Conservation (phyloP, 2,888 invertebrate species). For the Gonocerus acuteangulatus region DNA sequence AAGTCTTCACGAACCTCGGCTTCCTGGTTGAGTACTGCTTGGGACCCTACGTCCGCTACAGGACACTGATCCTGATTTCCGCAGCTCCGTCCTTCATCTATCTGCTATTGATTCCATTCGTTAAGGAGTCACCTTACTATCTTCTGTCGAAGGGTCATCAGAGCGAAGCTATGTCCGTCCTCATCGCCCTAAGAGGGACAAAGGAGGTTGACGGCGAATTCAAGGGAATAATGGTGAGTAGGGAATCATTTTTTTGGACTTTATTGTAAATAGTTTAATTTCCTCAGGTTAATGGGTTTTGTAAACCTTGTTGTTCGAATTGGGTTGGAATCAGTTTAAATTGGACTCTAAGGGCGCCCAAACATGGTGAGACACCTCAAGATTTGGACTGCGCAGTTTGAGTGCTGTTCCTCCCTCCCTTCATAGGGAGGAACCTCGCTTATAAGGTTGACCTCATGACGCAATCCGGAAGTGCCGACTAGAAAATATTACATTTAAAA, state of each 20-base stretch:
- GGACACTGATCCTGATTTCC: conserved; percentile 2
- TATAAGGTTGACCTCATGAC: too few relatives aligned
- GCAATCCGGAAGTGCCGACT: too few relatives aligned
- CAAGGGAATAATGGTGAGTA: neutral
- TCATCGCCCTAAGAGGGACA: neutral
- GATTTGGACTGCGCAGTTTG: too few relatives aligned
- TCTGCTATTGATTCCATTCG: neutral
- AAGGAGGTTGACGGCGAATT: conserved; percentile 5
- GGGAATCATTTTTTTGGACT: neutral
- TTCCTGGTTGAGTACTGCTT: conserved; percentile 19
- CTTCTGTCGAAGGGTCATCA: conserved; percentile 8
- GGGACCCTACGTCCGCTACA: conserved; percentile 12
- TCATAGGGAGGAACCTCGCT: too few relatives aligned
- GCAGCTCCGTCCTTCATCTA: conserved; percentile 1
- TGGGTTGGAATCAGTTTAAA: too few relatives aligned
- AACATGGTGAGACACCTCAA: too few relatives aligned
- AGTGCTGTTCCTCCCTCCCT: too few relatives aligned
- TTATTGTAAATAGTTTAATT: too few relatives aligned
- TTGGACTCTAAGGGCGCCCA: too few relatives aligned
- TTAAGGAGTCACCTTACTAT: conserved; percentile 14
- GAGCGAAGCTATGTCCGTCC: neutral
- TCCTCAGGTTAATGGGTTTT: too few relatives aligned
- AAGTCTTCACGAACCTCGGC: conserved; percentile 14
- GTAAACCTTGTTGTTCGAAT: too few relatives aligned
- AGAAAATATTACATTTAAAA: too few relatives aligned